Percentiles rank a stretch among this genome's conserved stretches.
phyloP scores from a whole-genome alignment of 2,113 vertebrate genomes.

The Prolemur simus region DNA sequence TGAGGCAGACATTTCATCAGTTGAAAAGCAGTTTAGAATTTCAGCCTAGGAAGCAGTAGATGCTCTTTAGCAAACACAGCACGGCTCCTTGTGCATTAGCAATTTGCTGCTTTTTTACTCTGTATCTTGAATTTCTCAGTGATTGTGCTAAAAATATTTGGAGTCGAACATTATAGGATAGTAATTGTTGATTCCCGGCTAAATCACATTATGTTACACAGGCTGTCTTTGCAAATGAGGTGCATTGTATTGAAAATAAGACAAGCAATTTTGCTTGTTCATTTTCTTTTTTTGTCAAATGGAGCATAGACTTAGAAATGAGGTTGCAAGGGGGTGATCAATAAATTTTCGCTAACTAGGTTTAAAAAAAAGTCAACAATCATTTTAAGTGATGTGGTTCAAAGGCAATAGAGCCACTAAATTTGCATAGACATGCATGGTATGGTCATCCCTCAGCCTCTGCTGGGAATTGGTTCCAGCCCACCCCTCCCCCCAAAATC shows the following conservation, averaged over 20 bases:
- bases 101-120: background rate
- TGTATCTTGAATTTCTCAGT: background rate
- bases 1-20: background rate
- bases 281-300: background rate
- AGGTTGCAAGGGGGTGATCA: background rate
- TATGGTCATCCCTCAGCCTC: background rate
- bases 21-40: conserved; percentile 17
- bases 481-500: background rate
- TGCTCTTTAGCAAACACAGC: background rate
- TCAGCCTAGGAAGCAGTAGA: background rate
- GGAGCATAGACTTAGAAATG: background rate
- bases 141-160: background rate
- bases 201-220: background rate
- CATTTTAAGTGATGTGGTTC: background rate
- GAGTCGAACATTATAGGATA: background rate
- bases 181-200: background rate
- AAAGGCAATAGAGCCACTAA: background rate
- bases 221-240: background rate
- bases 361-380: background rate
- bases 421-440: background rate
- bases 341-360: background rate
- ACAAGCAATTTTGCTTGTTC: background rate
- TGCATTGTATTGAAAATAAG: background rate
- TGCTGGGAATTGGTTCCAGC: background rate
- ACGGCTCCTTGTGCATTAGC: background rate